Base-by-base conservation (phyloP, 2,113 vertebrate genomes). In the Crotalus helleri region DNA sequence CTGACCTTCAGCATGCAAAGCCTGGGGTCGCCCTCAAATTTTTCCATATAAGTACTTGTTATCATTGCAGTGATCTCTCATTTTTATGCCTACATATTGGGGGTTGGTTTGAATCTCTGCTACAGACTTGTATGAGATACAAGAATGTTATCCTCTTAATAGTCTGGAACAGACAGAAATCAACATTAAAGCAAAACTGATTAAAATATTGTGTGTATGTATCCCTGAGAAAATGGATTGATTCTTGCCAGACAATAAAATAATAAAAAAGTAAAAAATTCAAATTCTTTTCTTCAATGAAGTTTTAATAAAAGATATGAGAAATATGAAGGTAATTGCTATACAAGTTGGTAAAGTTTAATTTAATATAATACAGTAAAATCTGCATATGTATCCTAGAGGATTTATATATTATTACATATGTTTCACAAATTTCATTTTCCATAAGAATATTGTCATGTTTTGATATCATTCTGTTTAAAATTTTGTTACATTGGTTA, bases 391-490 rank as follows among this genome's bases (percentile, higher is more conserved):
- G 54, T 74, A 92, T 26, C 33, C 59, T 69, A 90, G 9, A 90
- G 3, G 49, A 24, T 85, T 85, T n/a, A 9, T 24, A 10, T 86
- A 86, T 51, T 86, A 8, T 59, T 85, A 5, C 21, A 0, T 93
- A 64, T 0, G 3, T 88, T 92, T 92, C 59, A 53, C 15, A 90
- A 53, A 93, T 91, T 94, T 96, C 90, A 95, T 93, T 97, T 97
- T 92, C 92, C 93, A 88, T 94, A 81, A 92, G 1, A 17, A 44
- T 29, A 39, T 39, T 44, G 92, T 97, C 93, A 94, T 33, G 1
- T 74, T 92, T 94, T 92, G 92, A 23, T 92, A 53, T 95, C 94
- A 94, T 96, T 97, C 92, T 94, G 95, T n/a, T 92, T 59, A 46
- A 46, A 86, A 51, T 59, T 91, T 7, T 94, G 95, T 94, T 93